phyloP scores from a whole-genome alignment of 2,888 invertebrate species.

The Cataglyphis rosenhaueri region DNA sequence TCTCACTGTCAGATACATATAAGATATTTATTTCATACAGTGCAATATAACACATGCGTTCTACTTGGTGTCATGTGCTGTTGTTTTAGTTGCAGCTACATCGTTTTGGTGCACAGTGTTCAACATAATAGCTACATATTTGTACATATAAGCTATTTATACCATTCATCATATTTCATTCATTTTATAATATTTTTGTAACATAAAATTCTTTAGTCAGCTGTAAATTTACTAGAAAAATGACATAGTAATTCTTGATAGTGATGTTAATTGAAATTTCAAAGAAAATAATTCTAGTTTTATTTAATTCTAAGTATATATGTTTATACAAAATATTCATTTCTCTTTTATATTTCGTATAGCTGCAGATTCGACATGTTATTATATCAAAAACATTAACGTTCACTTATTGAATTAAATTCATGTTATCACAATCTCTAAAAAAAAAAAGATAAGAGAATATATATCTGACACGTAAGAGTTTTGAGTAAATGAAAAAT shows the following conservation, averaged over 20 bases:
- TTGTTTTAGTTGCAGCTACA: slow-evolving; percentile 71
- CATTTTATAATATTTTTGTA: slow-evolving; percentile 20
- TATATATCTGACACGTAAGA: slow-evolving; percentile 84
- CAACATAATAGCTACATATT: slow-evolving; percentile 62
- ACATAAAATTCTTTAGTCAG: slow-evolving; percentile 3
- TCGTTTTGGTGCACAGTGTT: slow-evolving; percentile 71
- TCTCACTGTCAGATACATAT: slow-evolving; percentile 85
- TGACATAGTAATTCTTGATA: slow-evolving; percentile 9
- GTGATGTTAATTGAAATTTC: slow-evolving; percentile 17
- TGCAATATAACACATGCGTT: slow-evolving; percentile 84
- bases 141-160: slow-evolving; percentile 60
- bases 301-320: not conserved
- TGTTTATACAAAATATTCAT: slow-evolving; percentile 11
- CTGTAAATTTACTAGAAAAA: slow-evolving; percentile 10
- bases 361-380: slow-evolving; percentile 61
- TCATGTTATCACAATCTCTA: slow-evolving; percentile 21
- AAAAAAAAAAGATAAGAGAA: slow-evolving; percentile 48
- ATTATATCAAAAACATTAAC: slow-evolving; percentile 2
- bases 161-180: slow-evolving; percentile 46
- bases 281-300: not conserved
- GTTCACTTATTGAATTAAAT: slow-evolving; percentile 16
- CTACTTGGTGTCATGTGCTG: slow-evolving; percentile 80
- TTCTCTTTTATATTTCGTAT: slow-evolving; percentile 50
- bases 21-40: slow-evolving; percentile 80
- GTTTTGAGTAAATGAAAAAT: slow-evolving; percentile 79